A percentile compares a stretch with the other conserved stretches of the same genome.
These are phyloP conservation scores for Drosophila biarmipes DNA, from an alignment of 1,140 invertebrate genomes.

Conservation along the genomic window DNA sequence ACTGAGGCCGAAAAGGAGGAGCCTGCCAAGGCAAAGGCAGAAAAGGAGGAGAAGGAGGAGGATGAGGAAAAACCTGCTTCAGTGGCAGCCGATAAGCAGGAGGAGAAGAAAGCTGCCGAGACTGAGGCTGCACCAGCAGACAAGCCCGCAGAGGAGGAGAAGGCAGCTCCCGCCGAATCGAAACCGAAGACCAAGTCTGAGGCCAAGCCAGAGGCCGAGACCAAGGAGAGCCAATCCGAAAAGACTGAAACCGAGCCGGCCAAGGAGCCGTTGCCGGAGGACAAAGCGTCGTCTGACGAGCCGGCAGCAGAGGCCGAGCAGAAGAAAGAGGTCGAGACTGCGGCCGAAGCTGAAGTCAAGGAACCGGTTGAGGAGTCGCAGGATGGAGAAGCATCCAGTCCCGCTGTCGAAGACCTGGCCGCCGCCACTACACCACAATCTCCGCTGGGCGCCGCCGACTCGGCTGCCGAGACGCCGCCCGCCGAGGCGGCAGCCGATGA, in stretches of 20 bases:
- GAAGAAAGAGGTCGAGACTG: constrained; percentile 27
- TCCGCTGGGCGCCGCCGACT: constrained; percentile 26
- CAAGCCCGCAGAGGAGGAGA: constrained; percentile 22
- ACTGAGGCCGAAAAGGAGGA: constrained; percentile 17
- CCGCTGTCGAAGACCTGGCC: constrained; percentile 39
- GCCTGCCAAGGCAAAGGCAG: constrained; percentile 1
- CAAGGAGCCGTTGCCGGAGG: constrained; percentile 4
- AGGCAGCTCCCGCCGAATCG: constrained; percentile 20
- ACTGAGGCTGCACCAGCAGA: constrained; percentile 26
- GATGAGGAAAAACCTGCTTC: constrained; percentile 13
- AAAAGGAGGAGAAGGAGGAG: constrained; percentile 8
- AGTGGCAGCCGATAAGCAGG: constrained; percentile 5
- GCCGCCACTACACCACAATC: constrained; percentile 31
- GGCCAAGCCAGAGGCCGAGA: constrained; percentile 32
- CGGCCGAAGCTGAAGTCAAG: constrained; percentile 5
- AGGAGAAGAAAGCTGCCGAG: constrained; percentile 19
- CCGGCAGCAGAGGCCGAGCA: constrained; percentile 15
- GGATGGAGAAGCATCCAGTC: constrained; percentile 9
- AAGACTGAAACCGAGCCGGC: constrained; percentile 59
- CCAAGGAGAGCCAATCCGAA: constrained; percentile 42
- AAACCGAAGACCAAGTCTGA: constrained; percentile 34
- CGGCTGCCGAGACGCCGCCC: constrained; percentile 29
- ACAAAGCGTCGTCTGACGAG: constrained; percentile 8
- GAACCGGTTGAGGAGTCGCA: constrained; percentile 2
- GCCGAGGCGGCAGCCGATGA: constrained; percentile 13